Conservation (phyloP, 2,888 invertebrate species). For the Alviniconcha strummeri region DNA sequence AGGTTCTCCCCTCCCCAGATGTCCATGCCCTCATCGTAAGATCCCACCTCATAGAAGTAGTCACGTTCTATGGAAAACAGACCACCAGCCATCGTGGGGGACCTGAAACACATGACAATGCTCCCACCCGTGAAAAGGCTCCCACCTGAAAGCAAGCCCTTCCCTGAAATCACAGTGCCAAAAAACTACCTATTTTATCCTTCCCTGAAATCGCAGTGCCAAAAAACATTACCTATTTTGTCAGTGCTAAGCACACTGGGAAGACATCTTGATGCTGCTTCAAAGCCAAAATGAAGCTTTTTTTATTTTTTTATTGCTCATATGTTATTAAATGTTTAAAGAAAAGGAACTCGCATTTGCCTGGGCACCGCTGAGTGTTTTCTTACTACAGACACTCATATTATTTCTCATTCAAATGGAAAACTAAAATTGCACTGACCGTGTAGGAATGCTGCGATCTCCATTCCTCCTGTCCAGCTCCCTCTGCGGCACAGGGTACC, state of each 20-base stretch:
- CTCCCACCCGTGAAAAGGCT: neutral
- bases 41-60: constrained; percentile 97
- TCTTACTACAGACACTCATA: too few relatives aligned
- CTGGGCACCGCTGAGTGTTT: too few relatives aligned
- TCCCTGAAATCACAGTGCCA: too few relatives aligned
- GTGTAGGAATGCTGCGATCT: constrained; percentile 92
- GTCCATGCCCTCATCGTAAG: constrained; percentile 99
- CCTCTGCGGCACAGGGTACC: constrained; percentile 98
- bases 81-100: constrained; percentile 99
- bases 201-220: too few relatives aligned
- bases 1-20: constrained; percentile 99
- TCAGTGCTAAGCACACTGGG: too few relatives aligned
- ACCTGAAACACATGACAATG: constrained; percentile 73
- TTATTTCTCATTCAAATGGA: too few relatives aligned
- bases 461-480: constrained; percentile 95
- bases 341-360: too few relatives aligned
- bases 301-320: too few relatives aligned
- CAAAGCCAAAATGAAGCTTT: neutral
- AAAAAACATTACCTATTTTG: too few relatives aligned
- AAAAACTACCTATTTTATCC: too few relatives aligned
- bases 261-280: neutral
- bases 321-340: too few relatives aligned
- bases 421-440: constrained; percentile 71
- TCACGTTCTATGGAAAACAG: constrained; percentile 95
- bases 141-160: too few relatives aligned